Percentiles rank a stretch among this genome's conserved stretches.
Conservation (phyloP, 2,888 invertebrate genomes). For the Thymelicus sylvestris region DNA sequence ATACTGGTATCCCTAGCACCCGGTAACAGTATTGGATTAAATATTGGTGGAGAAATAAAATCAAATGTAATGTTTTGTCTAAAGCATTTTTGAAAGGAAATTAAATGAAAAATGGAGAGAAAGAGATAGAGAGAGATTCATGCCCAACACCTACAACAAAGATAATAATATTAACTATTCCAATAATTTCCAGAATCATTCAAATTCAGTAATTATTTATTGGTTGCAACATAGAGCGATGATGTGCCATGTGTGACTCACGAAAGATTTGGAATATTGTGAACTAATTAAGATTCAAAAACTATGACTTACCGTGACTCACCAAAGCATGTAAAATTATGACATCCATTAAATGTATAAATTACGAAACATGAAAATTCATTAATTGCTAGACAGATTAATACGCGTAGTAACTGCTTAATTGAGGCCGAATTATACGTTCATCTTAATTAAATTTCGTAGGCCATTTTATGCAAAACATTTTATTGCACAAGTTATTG, state of each 20-base stretch:
- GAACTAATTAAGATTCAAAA: too few species aligned
- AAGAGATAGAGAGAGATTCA: too few species aligned
- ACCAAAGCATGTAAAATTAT: neutral
- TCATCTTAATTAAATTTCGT: constrained; percentile 6
- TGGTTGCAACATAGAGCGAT: too few species aligned
- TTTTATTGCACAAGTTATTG: neutral
- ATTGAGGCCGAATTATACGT: constrained; percentile 5
- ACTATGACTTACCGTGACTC: too few species aligned
- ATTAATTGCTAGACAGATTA: constrained; percentile 1
- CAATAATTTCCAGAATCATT: too few species aligned
- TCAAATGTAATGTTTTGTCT: neutral
- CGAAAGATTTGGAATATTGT: too few species aligned
- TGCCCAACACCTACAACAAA: too few species aligned
- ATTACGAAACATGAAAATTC: constrained; percentile 6
- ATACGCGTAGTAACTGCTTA: constrained; percentile 1
- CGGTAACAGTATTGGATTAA: neutral
- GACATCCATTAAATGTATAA: neutral
- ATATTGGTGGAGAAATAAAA: neutral
- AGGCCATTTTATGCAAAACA: constrained; percentile 4
- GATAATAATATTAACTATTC: too few species aligned
- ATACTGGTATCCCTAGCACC: neutral
- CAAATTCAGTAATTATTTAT: too few species aligned
- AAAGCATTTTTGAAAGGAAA: neutral
- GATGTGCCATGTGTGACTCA: too few species aligned
- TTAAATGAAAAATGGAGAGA: neutral